Base-by-base conservation (phyloP, 1,140 invertebrate species). In the Scaptomyza pallida region DNA sequence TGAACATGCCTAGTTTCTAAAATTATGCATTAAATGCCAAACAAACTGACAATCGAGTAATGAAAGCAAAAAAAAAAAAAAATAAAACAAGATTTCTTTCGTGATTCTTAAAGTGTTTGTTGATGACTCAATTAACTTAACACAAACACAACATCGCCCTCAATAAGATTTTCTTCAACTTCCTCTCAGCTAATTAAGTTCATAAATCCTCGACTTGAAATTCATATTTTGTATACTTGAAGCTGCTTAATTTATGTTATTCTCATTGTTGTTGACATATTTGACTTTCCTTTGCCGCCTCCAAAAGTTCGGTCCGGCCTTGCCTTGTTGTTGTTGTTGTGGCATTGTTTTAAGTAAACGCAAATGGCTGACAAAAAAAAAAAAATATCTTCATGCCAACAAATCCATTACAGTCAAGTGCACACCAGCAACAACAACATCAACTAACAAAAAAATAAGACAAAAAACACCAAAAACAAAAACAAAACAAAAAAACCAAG, bases 391-490 rank as follows among this genome's bases (percentile, higher is more conserved):
- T 86, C 78, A 89, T 89, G 86, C 86, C 86, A 89, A 89, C 86
- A 89, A 89, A 89, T 89, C 86, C 86, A 89, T 89, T 89, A 89
- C 86, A 89, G 78, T 88, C 81, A 85, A 89, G 86, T 85, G 80
- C 72, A 60, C 82, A 63, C 41, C 44, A 56, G 13, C 68, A 56
- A 51, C 62, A 67, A 40, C 33, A 62, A 51, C 19, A 52, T 23
- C 23, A 59, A 35, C 50, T 55, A 43, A 55, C 51, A 37, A 19
- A 52, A 52, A 52, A 52, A 51, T 16, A 54, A 23, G 35, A 54
- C 35, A 54, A 54, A 26, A 44, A 23, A 17, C 26, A n/a, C n/a
- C n/a, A n/a, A n/a, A n/a, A n/a, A n/a, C 33, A 23, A 30, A 12
- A 65, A 47, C 30, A 51, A 23, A 44, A 52, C 45, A 68, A 44